Conservation (phyloP, 1,140 invertebrate species). For the Drosophila virilis region DNA sequence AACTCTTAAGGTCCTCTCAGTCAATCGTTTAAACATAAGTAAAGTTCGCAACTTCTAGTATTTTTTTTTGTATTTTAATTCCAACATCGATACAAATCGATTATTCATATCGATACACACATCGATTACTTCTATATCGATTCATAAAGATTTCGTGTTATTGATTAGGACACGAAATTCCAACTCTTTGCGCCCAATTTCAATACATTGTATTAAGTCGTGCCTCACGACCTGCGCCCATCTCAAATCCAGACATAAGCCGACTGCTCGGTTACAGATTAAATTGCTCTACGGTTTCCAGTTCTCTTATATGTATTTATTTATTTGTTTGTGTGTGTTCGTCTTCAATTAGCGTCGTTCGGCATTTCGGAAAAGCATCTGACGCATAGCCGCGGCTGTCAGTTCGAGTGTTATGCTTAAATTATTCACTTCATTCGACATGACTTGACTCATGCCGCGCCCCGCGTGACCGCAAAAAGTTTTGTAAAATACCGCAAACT, state of each 20-base stretch:
- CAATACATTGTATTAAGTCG: neutral
- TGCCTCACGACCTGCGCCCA: neutral
- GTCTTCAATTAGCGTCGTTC: slow-evolving; percentile 16
- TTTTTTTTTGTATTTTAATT: too few species aligned
- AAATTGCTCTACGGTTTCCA: slow-evolving; percentile 11
- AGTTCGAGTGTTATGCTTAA: slow-evolving; percentile 37
- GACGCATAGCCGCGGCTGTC: slow-evolving; percentile 32
- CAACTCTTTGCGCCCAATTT: too few species aligned
- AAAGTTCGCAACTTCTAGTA: too few species aligned
- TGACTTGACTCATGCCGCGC: slow-evolving; percentile 27
- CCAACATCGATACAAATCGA: too few species aligned
- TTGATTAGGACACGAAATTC: too few species aligned
- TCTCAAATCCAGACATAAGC: neutral
- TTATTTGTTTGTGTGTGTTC: slow-evolving; percentile 2
- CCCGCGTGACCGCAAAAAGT: slow-evolving; percentile 12
- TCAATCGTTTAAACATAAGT: too few species aligned
- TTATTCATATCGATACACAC: too few species aligned
- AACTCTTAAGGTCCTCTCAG: too few species aligned
- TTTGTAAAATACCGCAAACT: slow-evolving; percentile 30
- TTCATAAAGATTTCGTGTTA: too few species aligned
- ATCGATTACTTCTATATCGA: too few species aligned
- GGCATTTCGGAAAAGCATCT: slow-evolving; percentile 33
- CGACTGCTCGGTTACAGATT: slow-evolving; percentile 4
- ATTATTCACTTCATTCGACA: slow-evolving; percentile 39
- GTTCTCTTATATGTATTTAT: neutral